These are phyloP conservation scores for Brachypterus glaber DNA, from an alignment of 2,888 invertebrate species.

Conservation along the genomic window DNA sequence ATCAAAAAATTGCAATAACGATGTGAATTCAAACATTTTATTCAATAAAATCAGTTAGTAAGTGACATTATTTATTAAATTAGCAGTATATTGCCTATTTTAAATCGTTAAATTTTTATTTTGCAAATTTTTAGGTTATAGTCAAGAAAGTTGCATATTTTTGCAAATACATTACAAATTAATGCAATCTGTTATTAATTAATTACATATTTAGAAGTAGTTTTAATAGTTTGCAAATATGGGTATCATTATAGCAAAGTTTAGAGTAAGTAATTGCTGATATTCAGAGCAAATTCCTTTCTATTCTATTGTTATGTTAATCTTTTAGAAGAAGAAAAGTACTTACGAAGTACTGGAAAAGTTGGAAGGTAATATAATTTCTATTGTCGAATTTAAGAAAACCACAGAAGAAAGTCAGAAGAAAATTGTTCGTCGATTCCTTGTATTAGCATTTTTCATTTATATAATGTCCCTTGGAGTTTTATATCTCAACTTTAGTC, in stretches of 20 bases:
- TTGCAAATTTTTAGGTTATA: too few species aligned
- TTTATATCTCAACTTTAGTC: slow-evolving; percentile 68
- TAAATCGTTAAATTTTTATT: too few species aligned
- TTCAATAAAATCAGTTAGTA: too few species aligned
- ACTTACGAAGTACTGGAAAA: slow-evolving; percentile 54
- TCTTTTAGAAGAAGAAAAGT: slow-evolving; percentile 47
- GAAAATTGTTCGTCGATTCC: slow-evolving; percentile 63
- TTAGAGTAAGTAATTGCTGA: slow-evolving; percentile 49
- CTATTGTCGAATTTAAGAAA: slow-evolving; percentile 69
- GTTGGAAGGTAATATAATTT: slow-evolving; percentile 68
- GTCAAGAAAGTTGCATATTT: too few species aligned
- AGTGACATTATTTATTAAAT: too few species aligned
- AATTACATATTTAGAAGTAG: too few species aligned
- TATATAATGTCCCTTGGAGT: slow-evolving; percentile 63
- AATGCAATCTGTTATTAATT: too few species aligned
- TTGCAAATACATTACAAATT: too few species aligned
- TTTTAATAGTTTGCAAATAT: slow-evolving; percentile 38
- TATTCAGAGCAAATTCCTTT: background rate
- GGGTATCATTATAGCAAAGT: slow-evolving; percentile 58
- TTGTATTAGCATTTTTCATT: slow-evolving; percentile 57
- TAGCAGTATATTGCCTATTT: too few species aligned
- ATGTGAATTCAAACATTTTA: too few species aligned
- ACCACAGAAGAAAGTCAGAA: slow-evolving; percentile 74
- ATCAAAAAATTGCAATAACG: too few species aligned
- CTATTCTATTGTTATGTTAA: background rate